Evolutionary conservation across 1,140 invertebrate species (phyloP), one percentile per base, ranked within the genome.

Genomic region (Drosophila pruinosa): DNA sequence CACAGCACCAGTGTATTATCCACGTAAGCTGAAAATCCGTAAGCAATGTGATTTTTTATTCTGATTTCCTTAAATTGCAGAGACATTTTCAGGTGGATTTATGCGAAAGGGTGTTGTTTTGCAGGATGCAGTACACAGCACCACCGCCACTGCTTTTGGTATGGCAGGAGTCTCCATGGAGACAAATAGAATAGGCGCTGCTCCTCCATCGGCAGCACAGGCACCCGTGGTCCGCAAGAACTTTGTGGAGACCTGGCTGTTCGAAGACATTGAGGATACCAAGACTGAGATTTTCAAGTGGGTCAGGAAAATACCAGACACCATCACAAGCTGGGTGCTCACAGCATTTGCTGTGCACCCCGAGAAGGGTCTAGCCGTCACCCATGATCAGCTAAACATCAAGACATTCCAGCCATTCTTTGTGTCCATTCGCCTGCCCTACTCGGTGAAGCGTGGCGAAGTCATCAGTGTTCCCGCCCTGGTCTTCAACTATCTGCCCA

Each of bases 321-420:
- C 96, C 0, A 97, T 99, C 15, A 98, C 97, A 2, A 97, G 96
- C 3, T 99, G 98, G 97, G 93, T 97, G 12, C 93, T 99, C 0
- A 96, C 95, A 24, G 98, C 96, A 0, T 99, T 99, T 91, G 96
- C 98, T 0, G 92, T 99, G 45, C 96, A 98, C 92, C 92, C 95
- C 0, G 92, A 95, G 5, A 92, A 95, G 71, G 98, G 98, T 26
- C 92, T 99, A 0, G 98, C 96, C 3, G 93, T 99, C 1, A 95
- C 96, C 7, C 91, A 94, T 36, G 86, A 93, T 38, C 92, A 95
- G 22, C 93, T 94, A 65, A 96, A 96, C 93, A 91, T 99, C 21
- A 95, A 94, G 90, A 96, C 98, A 0, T 97, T 97, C 89, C 95
- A 97, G 78, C 95, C 96, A 10, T 98, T 99, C 92, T 97, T 97